Evolutionary conservation across 2,113 vertebrate genomes (phyloP), one percentile per base, ranked within the genome.

Genomic region (Marmota monax): DNA sequence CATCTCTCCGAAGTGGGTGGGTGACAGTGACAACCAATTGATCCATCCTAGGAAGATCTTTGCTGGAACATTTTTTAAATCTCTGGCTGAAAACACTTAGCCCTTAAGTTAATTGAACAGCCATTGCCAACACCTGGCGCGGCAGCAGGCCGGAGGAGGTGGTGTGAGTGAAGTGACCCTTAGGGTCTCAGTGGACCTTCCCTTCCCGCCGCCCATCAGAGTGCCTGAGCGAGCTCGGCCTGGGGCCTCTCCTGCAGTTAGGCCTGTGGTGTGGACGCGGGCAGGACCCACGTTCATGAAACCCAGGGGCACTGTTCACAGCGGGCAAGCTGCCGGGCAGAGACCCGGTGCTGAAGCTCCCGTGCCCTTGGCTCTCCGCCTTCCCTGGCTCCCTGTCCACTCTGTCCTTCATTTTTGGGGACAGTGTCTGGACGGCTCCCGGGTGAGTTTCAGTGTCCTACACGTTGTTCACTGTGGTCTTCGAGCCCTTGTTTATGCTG

Each of bases 131-230:
- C 61, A 63, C 61, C 61, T 25, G 10, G 58, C 20, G 58, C 56
- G 5, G 56, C 56, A 58, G 56, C 20, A 0, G 61, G 61, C 23
- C 25, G 61, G 58, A 2, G 39, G 53, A 11, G 10, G 8, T 34
- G 23, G 32, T 25, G 65, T 1, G 0, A 20, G n/a, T 0, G 32
- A 61, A n/a, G 7, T 3, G 2, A 16, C 0, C 51, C 7, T 11
- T n/a, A 7, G 39, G 29, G 20, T 12, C 10, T 32, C 8, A 18
- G n/a, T 27, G 4, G 11, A 17, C 48, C 16, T 2, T n/a, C 25
- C 0, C 53, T 63, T 27, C 2, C 3, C 0, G 90, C 16, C 53
- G 72, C 14, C 34, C 42, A 14, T 0, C 5, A 8, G 7, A 65
- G 45, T 51, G 16, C 17, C 1, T 17, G 25, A 61, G 51, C 10